Percentiles rank a stretch among this genome's conserved stretches.
phyloP scores from a whole-genome alignment of 2,888 invertebrate genomes.

The Sussaba pulchella region DNA sequence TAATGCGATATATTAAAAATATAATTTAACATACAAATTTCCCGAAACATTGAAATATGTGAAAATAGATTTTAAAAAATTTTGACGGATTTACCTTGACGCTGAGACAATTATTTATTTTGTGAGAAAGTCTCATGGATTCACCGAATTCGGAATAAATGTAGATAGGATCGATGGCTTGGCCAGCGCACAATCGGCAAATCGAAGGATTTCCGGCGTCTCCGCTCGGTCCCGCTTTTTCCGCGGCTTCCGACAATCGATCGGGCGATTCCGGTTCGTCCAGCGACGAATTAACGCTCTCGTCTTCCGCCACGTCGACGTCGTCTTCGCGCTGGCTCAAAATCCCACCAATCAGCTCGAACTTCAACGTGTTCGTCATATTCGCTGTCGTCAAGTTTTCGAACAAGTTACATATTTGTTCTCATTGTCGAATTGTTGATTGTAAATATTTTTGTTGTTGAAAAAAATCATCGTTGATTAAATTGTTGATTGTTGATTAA shows the following conservation, averaged over 20 bases:
- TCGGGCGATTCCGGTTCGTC: constrained; percentile 74
- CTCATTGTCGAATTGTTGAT: constrained; percentile 31
- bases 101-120: constrained; percentile 77
- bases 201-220: constrained; percentile 59
- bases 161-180: constrained; percentile 73
- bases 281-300: constrained; percentile 76
- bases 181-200: constrained; percentile 76
- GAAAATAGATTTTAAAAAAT: too few relatives aligned
- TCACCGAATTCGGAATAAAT: constrained; percentile 78
- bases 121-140: constrained; percentile 75
- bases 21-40: too few relatives aligned
- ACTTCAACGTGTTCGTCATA: constrained; percentile 29
- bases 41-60: too few relatives aligned
- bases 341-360: constrained; percentile 60
- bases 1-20: too few relatives aligned
- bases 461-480: too few relatives aligned
- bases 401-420: constrained; percentile 40
- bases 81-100: constrained; percentile 74
- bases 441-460: too few relatives aligned
- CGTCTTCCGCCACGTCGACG: constrained; percentile 71
- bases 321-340: constrained; percentile 73
- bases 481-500: too few relatives aligned
- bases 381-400: constrained; percentile 4
- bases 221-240: constrained; percentile 51
- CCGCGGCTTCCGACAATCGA: constrained; percentile 68